phyloP scores from a whole-genome alignment of 1,140 invertebrate genomes.

The Nebria ingens region DNA sequence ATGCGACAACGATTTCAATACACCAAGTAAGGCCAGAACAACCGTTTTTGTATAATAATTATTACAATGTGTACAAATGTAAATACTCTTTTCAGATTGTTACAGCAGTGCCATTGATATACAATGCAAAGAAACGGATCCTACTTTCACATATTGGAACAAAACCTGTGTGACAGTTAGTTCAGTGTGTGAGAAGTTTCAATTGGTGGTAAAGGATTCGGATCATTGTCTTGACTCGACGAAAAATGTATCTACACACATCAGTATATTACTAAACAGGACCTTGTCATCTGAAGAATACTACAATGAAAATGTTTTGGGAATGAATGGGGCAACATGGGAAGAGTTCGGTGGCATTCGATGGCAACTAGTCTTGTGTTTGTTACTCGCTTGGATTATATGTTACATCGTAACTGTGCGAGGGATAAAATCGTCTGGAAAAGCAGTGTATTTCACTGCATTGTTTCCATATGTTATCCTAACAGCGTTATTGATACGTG shows the following conservation, averaged over 20 bases:
- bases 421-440: slow-evolving; percentile 67
- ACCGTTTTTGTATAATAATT: neutral
- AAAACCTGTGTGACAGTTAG: slow-evolving; percentile 9
- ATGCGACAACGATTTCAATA: slow-evolving; percentile 62
- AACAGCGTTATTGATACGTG: slow-evolving; percentile 52
- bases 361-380: slow-evolving; percentile 60
- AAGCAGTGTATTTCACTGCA: slow-evolving; percentile 69
- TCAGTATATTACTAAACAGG: slow-evolving; percentile 36
- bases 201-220: neutral
- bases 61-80: slow-evolving; percentile 19
- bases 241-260: slow-evolving; percentile 25
- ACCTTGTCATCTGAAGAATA: slow-evolving; percentile 45
- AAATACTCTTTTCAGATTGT: slow-evolving; percentile 23
- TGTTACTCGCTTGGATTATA: slow-evolving; percentile 60
- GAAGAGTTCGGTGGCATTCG: slow-evolving; percentile 54
- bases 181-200: slow-evolving; percentile 21
- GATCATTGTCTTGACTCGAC: neutral
- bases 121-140: slow-evolving; percentile 21
- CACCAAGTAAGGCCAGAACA: slow-evolving; percentile 36
- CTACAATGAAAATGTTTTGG: slow-evolving; percentile 52
- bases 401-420: slow-evolving; percentile 61
- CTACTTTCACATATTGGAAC: slow-evolving; percentile 11
- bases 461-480: slow-evolving; percentile 70
- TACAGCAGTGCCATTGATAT: slow-evolving; percentile 26
- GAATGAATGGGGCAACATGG: slow-evolving; percentile 46